Evolutionary conservation across 2,888 invertebrate genomes (phyloP).

Genomic region (Hypselothyrea guttata): DNA sequence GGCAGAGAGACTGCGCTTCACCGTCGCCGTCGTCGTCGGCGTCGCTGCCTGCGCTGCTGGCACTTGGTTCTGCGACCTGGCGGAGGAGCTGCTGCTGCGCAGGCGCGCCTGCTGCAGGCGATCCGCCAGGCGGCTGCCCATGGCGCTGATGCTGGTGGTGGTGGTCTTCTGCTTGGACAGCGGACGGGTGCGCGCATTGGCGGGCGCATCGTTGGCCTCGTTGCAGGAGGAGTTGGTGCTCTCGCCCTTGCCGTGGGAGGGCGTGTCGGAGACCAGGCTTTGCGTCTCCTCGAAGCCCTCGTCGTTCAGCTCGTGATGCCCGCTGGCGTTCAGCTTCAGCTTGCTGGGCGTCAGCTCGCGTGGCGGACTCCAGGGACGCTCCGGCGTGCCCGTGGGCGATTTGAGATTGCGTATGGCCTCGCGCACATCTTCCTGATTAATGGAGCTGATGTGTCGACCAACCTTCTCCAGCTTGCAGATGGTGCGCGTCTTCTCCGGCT

Average conservation of each 20-base stretch:
- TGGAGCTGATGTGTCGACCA: slow-evolving; percentile 87
- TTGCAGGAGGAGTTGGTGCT: slow-evolving; percentile 89
- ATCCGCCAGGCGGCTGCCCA: slow-evolving; percentile 66
- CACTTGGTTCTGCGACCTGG: slow-evolving; percentile 55
- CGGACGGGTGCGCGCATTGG: slow-evolving; percentile 57
- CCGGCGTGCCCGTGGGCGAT: slow-evolving; percentile 85
- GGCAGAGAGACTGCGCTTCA: slow-evolving; percentile 59
- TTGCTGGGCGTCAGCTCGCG: slow-evolving; percentile 74
- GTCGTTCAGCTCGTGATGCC: slow-evolving; percentile 87
- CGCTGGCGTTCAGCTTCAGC: slow-evolving; percentile 61
- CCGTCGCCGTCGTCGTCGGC: slow-evolving; percentile 10
- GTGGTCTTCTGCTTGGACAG: slow-evolving; percentile 55
- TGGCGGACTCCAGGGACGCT: slow-evolving; percentile 85
- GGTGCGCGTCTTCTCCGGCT: slow-evolving; percentile 81
- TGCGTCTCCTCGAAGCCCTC: slow-evolving; percentile 96
- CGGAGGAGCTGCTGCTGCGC: slow-evolving; percentile 28
- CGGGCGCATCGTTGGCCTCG: slow-evolving; percentile 84
- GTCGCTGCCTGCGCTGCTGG: slow-evolving; percentile 25
- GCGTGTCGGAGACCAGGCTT: slow-evolving; percentile 92
- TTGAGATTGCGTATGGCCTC: slow-evolving; percentile 87
- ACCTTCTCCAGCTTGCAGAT: slow-evolving; percentile 82
- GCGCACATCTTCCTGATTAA: slow-evolving; percentile 88
- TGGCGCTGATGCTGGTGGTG: slow-evolving; percentile 55
- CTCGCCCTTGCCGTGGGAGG: slow-evolving; percentile 87
- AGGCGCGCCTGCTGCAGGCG: slow-evolving; percentile 65